phyloP scores from a whole-genome alignment of 2,888 invertebrate genomes.

The Seira sanloemensis region DNA sequence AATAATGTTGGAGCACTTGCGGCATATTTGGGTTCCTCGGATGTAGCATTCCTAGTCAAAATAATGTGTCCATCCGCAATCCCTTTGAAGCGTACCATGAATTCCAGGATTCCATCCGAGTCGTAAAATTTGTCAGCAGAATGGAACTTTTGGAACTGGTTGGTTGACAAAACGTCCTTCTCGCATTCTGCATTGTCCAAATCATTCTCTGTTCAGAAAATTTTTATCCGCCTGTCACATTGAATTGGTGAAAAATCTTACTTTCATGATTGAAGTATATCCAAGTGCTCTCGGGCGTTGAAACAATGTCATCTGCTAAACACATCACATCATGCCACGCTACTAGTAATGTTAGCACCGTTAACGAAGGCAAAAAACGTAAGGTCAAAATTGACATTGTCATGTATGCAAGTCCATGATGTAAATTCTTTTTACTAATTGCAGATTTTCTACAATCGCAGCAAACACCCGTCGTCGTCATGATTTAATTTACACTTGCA shows the following conservation, averaged over 20 bases:
- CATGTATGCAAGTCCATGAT: background rate
- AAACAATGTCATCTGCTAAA: background rate
- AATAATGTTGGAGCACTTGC: too few species aligned
- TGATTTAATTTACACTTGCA: too few species aligned
- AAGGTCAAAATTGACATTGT: background rate
- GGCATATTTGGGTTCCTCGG: constrained; percentile 55
- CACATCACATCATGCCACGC: background rate
- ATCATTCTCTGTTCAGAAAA: constrained; percentile 11
- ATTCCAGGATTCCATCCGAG: constrained; percentile 59
- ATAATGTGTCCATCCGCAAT: constrained; percentile 66
- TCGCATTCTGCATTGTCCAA: constrained; percentile 56
- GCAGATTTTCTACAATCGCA: background rate
- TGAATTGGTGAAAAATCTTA: constrained; percentile 14
- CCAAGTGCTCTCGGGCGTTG: background rate
- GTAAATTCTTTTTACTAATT: background rate
- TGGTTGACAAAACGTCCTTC: constrained; percentile 49
- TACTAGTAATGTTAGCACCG: background rate
- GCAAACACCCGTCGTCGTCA: background rate
- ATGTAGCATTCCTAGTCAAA: constrained; percentile 48
- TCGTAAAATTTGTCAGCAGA: constrained; percentile 30
- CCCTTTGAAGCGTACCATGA: constrained; percentile 63
- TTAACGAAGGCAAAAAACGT: background rate
- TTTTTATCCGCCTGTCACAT: background rate
- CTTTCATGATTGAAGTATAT: constrained; percentile 63
- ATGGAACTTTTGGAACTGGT: constrained; percentile 55